These are phyloP conservation scores for Andrena dorsata DNA, from an alignment of 2,888 invertebrate species.

Conservation along the genomic window DNA sequence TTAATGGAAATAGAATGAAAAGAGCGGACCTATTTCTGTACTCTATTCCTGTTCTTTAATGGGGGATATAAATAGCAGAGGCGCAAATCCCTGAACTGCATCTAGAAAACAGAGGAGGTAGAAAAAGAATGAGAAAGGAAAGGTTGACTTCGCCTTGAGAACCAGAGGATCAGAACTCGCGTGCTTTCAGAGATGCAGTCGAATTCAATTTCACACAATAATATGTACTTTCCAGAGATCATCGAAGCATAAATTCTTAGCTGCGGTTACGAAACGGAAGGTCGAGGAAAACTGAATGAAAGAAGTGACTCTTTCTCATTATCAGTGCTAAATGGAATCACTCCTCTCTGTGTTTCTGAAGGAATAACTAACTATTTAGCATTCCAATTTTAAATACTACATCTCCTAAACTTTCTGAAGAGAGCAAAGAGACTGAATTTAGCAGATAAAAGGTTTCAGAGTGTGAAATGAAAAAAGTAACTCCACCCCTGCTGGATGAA, in stretches of 20 bases:
- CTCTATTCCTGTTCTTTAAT: slow-evolving; percentile 2
- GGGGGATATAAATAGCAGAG: slow-evolving; percentile 2
- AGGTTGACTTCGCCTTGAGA: background rate
- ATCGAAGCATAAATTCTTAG: background rate
- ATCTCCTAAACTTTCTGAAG: too few relatives aligned
- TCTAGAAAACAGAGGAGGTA: background rate
- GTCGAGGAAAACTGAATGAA: background rate
- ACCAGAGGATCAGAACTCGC: background rate
- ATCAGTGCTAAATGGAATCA: background rate
- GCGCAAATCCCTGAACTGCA: background rate
- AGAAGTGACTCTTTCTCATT: background rate
- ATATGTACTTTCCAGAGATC: background rate
- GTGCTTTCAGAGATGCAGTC: background rate
- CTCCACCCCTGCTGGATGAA: too few relatives aligned
- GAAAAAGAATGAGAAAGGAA: background rate
- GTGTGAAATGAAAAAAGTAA: too few relatives aligned
- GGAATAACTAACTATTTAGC: too few relatives aligned
- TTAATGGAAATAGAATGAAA: background rate
- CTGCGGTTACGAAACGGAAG: background rate
- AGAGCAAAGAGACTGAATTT: too few relatives aligned
- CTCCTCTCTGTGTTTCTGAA: too few relatives aligned
- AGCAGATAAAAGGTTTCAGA: too few relatives aligned
- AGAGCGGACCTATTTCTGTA: background rate
- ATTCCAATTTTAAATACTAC: too few relatives aligned
- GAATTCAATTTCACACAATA: background rate